Evolutionary conservation across 2,113 vertebrate genomes (phyloP), one percentile per base, ranked within the genome.

Genomic region (Cottus gobio): DNA sequence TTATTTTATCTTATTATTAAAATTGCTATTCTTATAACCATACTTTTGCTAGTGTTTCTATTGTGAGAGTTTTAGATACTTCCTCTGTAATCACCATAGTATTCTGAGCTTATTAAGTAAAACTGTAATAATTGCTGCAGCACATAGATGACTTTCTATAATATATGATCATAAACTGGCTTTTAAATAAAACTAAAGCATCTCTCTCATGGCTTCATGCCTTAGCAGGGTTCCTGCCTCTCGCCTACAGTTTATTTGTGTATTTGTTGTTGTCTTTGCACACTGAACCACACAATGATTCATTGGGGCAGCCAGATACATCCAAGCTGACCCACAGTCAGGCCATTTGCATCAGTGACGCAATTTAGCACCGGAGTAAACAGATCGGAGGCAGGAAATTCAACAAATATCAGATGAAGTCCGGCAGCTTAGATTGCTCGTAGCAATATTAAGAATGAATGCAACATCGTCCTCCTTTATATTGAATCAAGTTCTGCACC

Each of bases 291-390:
- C 69, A 77, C 0, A 52, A 77, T 73, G 83, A 85, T 42, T 77
- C 83, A 67, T 31, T 13, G 36, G 22, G 15, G 46, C 61, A 36
- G 57, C 63, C 46, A 28, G 30, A 71, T 52, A 46, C 7, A 22
- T 44, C 42, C 13, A 4, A 16, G 42, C 42, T 46, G 42, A 46
- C 42, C 42, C 42, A 3, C 42, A 4, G 42, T 42, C 39, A 42
- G 11, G 39, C 11, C 39, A 42, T 12, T 42, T 0, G 39, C 39
- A 42, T 82, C 81, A 88, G 28, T 82, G 78, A 79, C 73, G 82
- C 82, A 83, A 66, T 68, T 77, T 48, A 50, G 64, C 82, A 7
- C 62, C 46, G 30, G 30, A 57, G 75, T 61, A 74, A 85, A 76
- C 77, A 61, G 66, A 67, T n/a, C 8, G 22, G 65, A 44, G 16